Evolutionary conservation across 2,888 invertebrate genomes (phyloP).

Genomic region (Dryococelus australis): DNA sequence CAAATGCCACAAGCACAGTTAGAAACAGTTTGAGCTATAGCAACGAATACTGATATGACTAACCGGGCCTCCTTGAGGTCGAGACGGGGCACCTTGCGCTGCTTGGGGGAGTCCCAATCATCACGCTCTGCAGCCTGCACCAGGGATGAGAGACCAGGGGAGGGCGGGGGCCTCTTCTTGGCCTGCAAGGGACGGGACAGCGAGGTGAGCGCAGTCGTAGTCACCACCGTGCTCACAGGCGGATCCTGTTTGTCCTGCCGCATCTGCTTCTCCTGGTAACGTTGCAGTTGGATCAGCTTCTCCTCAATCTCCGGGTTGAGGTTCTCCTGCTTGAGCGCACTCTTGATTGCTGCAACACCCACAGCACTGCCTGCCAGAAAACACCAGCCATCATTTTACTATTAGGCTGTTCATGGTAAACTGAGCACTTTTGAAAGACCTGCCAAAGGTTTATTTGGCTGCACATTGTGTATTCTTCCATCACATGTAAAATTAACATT

Average conservation of each 20-base stretch:
- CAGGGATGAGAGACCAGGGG: conserved; percentile 1
- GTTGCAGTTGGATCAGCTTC: conserved; percentile 85
- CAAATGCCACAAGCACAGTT: too few species aligned
- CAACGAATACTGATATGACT: conserved; percentile 35
- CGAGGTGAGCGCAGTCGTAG: conserved; percentile 48
- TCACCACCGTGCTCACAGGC: conserved; percentile 48
- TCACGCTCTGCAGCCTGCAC: conserved; percentile 36
- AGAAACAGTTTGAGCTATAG: too few species aligned
- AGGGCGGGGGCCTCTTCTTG: conserved; percentile 53
- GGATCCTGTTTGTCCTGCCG: conserved; percentile 61
- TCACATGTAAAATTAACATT: too few species aligned
- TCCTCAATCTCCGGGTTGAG: conserved; percentile 92
- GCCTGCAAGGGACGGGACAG: conserved; percentile 44
- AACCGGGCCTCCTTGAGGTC: conserved; percentile 50
- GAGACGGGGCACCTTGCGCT: conserved; percentile 42
- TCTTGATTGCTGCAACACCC: conserved; percentile 78
- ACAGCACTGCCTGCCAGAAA: neutral
- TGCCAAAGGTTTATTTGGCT: too few species aligned
- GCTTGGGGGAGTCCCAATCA: conserved; percentile 37
- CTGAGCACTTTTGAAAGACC: too few species aligned
- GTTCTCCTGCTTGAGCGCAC: conserved; percentile 90
- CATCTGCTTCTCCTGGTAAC: conserved; percentile 83
- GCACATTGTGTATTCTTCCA: too few species aligned
- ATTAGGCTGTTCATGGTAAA: too few species aligned
- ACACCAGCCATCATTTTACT: too few species aligned